These are phyloP conservation scores for Agelas oroides DNA, from an alignment of 37 sponge, comb jelly and placozoan species.

Conservation along the genomic window DNA sequence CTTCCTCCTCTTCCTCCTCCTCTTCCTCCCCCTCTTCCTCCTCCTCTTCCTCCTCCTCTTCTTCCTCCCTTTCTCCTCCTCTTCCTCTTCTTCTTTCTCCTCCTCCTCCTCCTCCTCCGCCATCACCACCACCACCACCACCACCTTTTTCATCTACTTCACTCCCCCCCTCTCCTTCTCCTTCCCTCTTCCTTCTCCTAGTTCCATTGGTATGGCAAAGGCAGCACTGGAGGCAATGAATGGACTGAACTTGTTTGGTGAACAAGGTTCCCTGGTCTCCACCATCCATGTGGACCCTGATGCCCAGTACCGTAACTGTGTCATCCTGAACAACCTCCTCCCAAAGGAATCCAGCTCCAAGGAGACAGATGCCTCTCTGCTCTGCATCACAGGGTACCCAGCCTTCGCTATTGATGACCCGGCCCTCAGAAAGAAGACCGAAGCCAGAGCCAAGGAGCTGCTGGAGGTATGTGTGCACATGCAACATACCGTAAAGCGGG, in stretches of 20 bases:
- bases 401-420: slow-evolving; percentile 84
- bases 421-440: slow-evolving; percentile 46
- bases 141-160: no score
- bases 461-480: slow-evolving; percentile 54
- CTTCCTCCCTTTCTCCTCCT: no score
- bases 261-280: slow-evolving; percentile 56
- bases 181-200: not conserved
- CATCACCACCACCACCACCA: no score
- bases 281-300: slow-evolving; percentile 94
- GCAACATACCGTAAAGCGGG: no score
- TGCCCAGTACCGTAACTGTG: slow-evolving; percentile 88
- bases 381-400: slow-evolving; percentile 87
- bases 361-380: slow-evolving; percentile 92
- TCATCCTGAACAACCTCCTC: slow-evolving; percentile 82
- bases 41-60: no score
- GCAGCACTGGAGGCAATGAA: slow-evolving; percentile 89
- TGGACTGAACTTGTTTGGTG: slow-evolving; percentile 91
- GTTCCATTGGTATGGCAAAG: slow-evolving; percentile 90
- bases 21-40: no score
- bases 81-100: no score
- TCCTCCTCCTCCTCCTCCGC: no score
- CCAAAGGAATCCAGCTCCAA: slow-evolving; percentile 88
- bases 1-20: no score
- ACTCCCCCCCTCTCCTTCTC: no score
- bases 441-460: slow-evolving; percentile 36